Percentiles rank a stretch among this genome's conserved stretches.
phyloP scores from a whole-genome alignment of 2,113 vertebrate species.

The Xiphophorus couchianus region DNA sequence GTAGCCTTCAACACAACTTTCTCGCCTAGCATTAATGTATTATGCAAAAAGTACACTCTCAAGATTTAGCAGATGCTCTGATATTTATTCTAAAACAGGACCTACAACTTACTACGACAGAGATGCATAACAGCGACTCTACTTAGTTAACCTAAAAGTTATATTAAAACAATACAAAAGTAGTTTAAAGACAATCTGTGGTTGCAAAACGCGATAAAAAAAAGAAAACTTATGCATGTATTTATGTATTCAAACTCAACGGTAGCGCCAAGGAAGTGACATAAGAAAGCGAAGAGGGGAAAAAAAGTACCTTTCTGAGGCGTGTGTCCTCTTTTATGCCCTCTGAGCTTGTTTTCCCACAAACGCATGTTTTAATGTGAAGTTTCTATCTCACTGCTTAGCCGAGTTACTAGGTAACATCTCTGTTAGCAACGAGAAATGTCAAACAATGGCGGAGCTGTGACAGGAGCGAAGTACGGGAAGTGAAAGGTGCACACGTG shows the following conservation, averaged over 20 bases:
- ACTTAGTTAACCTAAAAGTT: background rate
- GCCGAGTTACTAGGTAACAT: conserved; percentile 15
- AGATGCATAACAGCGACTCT: background rate
- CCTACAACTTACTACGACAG: background rate
- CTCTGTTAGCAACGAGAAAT: conserved; percentile 48
- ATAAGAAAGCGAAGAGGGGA: background rate
- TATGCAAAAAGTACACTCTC: background rate
- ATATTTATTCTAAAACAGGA: background rate
- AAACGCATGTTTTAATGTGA: background rate
- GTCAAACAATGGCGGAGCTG: conserved; percentile 56
- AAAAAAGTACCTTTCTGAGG: conserved; percentile 9
- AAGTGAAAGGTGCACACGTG: conserved; percentile 64
- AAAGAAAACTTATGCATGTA: background rate
- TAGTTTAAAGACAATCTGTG: background rate
- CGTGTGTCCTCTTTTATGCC: conserved; percentile 4
- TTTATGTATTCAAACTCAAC: conserved; percentile 4
- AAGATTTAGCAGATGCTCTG: background rate
- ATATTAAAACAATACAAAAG: background rate
- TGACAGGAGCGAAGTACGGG: conserved; percentile 61
- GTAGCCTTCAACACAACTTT: background rate
- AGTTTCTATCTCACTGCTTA: background rate
- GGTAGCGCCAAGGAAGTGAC: conserved; percentile 22
- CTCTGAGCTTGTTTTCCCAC: background rate
- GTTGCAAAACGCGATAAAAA: too few relatives aligned
- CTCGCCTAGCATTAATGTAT: background rate